Base-by-base conservation (phyloP, 2,113 vertebrate genomes). In the Rallus limicola region DNA sequence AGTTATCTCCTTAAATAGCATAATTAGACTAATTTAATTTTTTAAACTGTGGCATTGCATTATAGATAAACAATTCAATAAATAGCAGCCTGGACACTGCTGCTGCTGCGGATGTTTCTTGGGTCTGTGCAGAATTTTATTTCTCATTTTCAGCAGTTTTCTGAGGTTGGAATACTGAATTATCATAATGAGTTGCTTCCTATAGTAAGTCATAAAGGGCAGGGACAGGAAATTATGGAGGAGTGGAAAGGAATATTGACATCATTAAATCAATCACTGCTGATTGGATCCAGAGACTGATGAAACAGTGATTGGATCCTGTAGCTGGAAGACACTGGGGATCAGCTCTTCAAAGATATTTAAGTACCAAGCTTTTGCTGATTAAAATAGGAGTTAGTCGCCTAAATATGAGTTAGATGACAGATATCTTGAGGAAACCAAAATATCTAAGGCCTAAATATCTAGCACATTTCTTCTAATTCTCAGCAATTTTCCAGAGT, bases 11-110 rank as follows among this genome's bases (percentile, higher is more conserved):
- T 98, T 98, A 98, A 98, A 96, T 97, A 96, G 93, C 81, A 86
- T 97, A 98, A 98, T 98, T 98, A 98, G 86, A 92, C 95, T 97
- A 98, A 98, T 98, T 97, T 98, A 98, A 98, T 98, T 97, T 96
- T 97, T 97, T 94, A 88, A 97, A 97, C 84, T 95, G 92, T 96
- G 95, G 86, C 93, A 88, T 88, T 95, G 90, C 80, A 97, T 97
- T 97, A 84, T 95, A 97, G 95, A 97, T 97, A 98, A 98, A 98
- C 97, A 98, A 96, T 96, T 93, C 90, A 69, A 88, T 96, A 98
- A 97, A 97, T 85, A 95, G 94, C 95, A 94, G 92, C 72, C 38
- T 95, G 80, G 64, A 85, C 93, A n/a, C 72, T 89, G 83, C 59
- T 92, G 72, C 88, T 96, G 92, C 82, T 94, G 93, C 7, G 21